phyloP scores from a whole-genome alignment of 2,888 invertebrate genomes.

The Poecilus cupreus region DNA sequence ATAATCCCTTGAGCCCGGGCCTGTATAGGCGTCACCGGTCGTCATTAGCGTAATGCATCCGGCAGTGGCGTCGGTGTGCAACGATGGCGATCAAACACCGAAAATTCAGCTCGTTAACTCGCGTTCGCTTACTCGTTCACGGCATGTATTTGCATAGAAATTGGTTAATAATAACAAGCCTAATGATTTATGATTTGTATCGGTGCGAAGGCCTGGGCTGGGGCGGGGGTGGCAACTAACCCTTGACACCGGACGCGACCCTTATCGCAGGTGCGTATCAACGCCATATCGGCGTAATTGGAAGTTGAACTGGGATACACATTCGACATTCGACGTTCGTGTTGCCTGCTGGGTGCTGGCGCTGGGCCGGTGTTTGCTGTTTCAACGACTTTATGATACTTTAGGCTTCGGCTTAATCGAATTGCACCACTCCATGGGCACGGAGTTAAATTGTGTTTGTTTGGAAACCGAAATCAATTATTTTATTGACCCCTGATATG shows the following conservation, averaged over 20 bases:
- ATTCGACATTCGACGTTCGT: too few relatives aligned
- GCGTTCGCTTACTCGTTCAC: constrained; percentile 5
- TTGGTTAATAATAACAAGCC: constrained; percentile 58
- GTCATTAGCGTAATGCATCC: constrained; percentile 56
- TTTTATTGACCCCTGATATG: background rate
- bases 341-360: background rate
- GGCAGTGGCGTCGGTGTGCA: constrained; percentile 51
- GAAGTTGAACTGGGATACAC: constrained; percentile 3
- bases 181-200: constrained; percentile 59
- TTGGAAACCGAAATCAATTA: background rate
- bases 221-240: background rate
- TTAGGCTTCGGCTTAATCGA: background rate
- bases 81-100: constrained; percentile 49
- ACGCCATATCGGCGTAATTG: constrained; percentile 20
- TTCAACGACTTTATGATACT: constrained; percentile 5
- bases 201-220: background rate
- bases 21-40: background rate
- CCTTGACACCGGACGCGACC: constrained; percentile 14
- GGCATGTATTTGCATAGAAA: constrained; percentile 57
- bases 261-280: constrained; percentile 33
- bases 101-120: constrained; percentile 55
- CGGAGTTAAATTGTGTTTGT: background rate
- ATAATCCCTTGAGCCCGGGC: background rate
- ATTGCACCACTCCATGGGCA: background rate
- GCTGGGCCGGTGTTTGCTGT: background rate